Conservation (phyloP, 23 tunicate genomes). For the Botrylloides violaceus region DNA sequence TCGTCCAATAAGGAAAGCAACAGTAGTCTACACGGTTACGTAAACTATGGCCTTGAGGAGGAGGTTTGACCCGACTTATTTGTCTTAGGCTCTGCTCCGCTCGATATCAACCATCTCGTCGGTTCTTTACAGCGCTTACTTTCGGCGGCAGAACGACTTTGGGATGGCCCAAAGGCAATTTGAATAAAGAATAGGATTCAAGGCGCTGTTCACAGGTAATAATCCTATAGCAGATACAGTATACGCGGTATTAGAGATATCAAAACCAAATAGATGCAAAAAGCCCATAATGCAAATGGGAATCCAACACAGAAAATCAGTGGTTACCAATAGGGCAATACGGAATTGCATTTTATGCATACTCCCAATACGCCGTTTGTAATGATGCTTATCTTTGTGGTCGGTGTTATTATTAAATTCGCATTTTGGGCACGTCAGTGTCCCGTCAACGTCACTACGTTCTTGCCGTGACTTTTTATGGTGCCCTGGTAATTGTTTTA, state of each 20-base stretch:
- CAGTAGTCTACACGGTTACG: too few relatives aligned
- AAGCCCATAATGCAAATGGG: conserved; percentile 74
- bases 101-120: too few relatives aligned
- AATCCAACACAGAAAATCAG: conserved; percentile 79
- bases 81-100: too few relatives aligned
- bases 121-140: too few relatives aligned
- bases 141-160: too few relatives aligned
- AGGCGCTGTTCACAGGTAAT: conserved; percentile 74
- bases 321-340: conserved; percentile 49
- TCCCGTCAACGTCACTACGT: not conserved
- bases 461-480: not conserved
- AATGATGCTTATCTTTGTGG: not conserved
- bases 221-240: conserved; percentile 70
- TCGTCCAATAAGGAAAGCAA: too few relatives aligned
- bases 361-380: not conserved
- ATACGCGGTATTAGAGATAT: conserved; percentile 54
- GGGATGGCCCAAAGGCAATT: too few relatives aligned
- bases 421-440: not conserved
- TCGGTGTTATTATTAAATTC: not conserved
- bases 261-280: conserved; percentile 26
- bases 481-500: too few relatives aligned
- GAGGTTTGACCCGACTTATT: too few relatives aligned
- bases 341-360: conserved; percentile 52
- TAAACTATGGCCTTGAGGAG: too few relatives aligned
- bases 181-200: conserved; percentile 82